Percentiles rank a stretch among this genome's conserved stretches.
Conservation (phyloP, 2,113 vertebrate genomes). For the Colistium nudipinnis region DNA sequence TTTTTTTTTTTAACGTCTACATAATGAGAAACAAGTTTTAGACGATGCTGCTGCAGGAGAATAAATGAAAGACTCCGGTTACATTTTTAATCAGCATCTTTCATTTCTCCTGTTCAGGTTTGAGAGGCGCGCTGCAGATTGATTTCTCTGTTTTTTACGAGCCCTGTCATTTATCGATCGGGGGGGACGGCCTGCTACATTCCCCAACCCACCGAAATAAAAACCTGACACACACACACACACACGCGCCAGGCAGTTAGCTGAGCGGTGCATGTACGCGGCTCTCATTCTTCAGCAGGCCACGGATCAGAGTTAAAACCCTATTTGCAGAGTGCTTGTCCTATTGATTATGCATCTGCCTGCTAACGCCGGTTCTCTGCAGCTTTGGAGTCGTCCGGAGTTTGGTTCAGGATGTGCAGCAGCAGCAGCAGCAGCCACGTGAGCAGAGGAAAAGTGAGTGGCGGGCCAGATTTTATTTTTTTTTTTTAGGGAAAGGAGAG, state of each 20-base stretch:
- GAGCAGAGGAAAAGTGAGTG: constrained; percentile 2
- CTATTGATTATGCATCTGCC: constrained; percentile 74
- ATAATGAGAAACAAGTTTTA: constrained; percentile 3
- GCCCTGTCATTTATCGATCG: constrained; percentile 43
- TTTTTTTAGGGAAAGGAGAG: constrained; percentile 21
- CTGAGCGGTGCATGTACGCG: constrained; percentile 14
- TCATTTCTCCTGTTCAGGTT: constrained; percentile 36
- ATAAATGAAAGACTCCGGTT: constrained; percentile 15
- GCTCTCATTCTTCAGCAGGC: constrained; percentile 46
- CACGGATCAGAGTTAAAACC: constrained; percentile 71
- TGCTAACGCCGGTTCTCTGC: constrained; percentile 56
- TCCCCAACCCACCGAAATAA: constrained; percentile 40
- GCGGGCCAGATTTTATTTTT: constrained; percentile 30
- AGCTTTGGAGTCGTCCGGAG: constrained; percentile 39
- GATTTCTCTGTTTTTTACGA: constrained; percentile 53
- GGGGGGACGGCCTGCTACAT: constrained; percentile 3
- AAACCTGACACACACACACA: constrained; percentile 25
- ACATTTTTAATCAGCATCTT: constrained; percentile 44
- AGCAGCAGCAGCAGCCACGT: background rate
- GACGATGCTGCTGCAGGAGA: background rate
- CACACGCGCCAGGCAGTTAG: too few relatives aligned
- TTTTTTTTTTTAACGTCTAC: background rate
- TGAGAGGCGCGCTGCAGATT: constrained; percentile 31
- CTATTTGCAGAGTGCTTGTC: constrained; percentile 70
- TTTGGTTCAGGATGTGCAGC: constrained; percentile 28